Conservation (phyloP, 2,113 vertebrate species). For the Zingel zingel region DNA sequence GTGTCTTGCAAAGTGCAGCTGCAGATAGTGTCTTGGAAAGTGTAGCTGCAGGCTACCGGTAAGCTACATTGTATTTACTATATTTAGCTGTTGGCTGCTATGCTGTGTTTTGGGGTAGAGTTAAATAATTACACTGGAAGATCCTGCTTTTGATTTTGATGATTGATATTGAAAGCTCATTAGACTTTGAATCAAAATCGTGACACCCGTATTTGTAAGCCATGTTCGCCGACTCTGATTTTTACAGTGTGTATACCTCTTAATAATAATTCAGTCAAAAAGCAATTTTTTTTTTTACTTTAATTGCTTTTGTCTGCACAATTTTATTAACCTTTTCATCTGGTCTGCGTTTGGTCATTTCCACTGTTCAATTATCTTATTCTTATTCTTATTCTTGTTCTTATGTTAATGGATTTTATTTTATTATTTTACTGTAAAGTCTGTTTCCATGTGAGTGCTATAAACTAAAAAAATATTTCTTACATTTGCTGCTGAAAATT, state of each 20-base stretch:
- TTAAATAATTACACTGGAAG: no score
- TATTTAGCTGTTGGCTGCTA: no score
- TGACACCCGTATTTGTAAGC: background rate
- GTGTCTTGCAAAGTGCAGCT: no score
- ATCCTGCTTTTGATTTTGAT: no score
- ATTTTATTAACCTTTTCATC: background rate
- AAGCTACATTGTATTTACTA: no score
- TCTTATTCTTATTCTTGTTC: no score
- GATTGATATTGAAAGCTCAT: no score
- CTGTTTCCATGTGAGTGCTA: background rate
- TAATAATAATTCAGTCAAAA: background rate
- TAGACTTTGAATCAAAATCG: no score
- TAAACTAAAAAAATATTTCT: background rate
- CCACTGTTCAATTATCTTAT: background rate
- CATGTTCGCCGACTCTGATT: background rate
- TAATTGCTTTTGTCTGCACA: background rate
- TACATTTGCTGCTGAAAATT: slow-evolving; percentile 8
- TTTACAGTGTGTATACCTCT: background rate
- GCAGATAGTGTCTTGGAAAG: no score
- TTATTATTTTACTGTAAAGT: background rate
- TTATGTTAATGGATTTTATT: background rate
- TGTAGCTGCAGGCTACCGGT: no score
- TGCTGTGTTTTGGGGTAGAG: no score
- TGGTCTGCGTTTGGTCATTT: background rate
- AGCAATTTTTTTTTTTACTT: background rate